Evolutionary conservation across 2,797 vertebrate genomes (phyloP).

Genomic region (Malacoctenus gilli): DNA sequence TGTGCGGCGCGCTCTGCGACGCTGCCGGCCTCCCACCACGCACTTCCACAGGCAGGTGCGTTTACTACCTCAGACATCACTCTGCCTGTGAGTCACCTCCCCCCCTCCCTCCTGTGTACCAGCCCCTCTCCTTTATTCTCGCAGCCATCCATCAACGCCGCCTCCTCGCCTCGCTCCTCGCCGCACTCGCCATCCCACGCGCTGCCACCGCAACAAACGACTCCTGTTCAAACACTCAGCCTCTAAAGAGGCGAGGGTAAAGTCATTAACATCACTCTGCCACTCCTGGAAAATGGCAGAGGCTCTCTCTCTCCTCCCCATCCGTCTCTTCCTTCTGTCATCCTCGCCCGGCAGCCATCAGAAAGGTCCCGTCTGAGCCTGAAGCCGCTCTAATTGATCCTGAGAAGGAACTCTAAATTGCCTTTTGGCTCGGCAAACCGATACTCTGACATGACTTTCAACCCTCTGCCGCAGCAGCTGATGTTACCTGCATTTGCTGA

Average conservation of each 20-base stretch:
- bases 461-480: neutral
- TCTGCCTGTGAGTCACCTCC: slow-evolving; percentile 65
- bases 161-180: slow-evolving; percentile 1
- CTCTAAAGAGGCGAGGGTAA: slow-evolving; percentile 20
- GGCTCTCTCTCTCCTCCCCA: slow-evolving; percentile 8
- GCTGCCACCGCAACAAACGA: neutral
- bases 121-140: slow-evolving; percentile 19
- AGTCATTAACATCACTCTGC: slow-evolving; percentile 48
- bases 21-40: slow-evolving; percentile 52
- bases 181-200: slow-evolving; percentile 27
- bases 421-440: slow-evolving; percentile 14
- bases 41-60: slow-evolving; percentile 55
- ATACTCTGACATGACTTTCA: slow-evolving; percentile 5
- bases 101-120: slow-evolving; percentile 2
- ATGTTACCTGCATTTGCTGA: slow-evolving; percentile 3
- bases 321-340: slow-evolving; percentile 13
- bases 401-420: slow-evolving; percentile 24
- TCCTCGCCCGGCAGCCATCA: slow-evolving; percentile 13
- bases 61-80: slow-evolving; percentile 48
- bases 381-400: slow-evolving; percentile 14
- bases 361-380: slow-evolving; percentile 11
- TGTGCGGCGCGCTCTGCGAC: slow-evolving; percentile 56
- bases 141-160: slow-evolving; percentile 1
- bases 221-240: slow-evolving; percentile 50
- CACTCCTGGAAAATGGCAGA: slow-evolving; percentile 22